Base-by-base conservation (phyloP, 1,140 invertebrate species). In the Brachystomella parvula region DNA sequence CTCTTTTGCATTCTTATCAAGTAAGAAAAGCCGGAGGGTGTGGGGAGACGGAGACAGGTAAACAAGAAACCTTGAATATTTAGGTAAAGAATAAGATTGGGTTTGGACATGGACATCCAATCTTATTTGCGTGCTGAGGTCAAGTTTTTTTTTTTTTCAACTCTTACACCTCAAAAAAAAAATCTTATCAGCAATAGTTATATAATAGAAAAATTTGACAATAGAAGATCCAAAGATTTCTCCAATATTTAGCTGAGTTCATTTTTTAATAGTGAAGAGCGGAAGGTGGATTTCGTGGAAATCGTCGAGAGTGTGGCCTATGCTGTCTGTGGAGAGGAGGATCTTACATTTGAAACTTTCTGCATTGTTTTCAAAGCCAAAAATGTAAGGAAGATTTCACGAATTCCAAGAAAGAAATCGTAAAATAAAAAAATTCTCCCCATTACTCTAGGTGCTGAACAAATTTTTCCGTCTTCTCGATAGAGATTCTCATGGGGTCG, bases 261-360 rank as follows among this genome's bases (percentile, higher is more conserved):
- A 17, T 53, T 19, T 15, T 15, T 53, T 15, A 53, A 53, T 24
- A 92, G 89, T 59, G 87, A 88, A 74, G 89, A 90, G 69, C 89
- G 86, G 73, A 87, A 90, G 76, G 83, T 86, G 68, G 88, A 91
- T 75, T 87, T 92, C 71, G 85, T 89, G 24, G 87, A 89, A 75
- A 87, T 92, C 75, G 79, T 92, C 60, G 89, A 92, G 76, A 90
- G 87, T 64, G 88, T 91, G 1, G 86, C 88, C 1, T 92, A 90
- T 75, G 88, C 88, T 49, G 77, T 91, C 24, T 90, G 88, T 72
- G 88, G 87, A 1, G 86, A 90, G 62, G 84, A 86, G 56, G 81
- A 85, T 58, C 82, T 92, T 60, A 83, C 82, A 35, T 76, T 84
- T 12, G 82, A 84, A 39, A 85, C 83, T 61, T 93, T 93, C 75